These are phyloP conservation scores for Hippocampus zosterae DNA, from an alignment of 2,113 vertebrate genomes.

Conservation along the genomic window DNA sequence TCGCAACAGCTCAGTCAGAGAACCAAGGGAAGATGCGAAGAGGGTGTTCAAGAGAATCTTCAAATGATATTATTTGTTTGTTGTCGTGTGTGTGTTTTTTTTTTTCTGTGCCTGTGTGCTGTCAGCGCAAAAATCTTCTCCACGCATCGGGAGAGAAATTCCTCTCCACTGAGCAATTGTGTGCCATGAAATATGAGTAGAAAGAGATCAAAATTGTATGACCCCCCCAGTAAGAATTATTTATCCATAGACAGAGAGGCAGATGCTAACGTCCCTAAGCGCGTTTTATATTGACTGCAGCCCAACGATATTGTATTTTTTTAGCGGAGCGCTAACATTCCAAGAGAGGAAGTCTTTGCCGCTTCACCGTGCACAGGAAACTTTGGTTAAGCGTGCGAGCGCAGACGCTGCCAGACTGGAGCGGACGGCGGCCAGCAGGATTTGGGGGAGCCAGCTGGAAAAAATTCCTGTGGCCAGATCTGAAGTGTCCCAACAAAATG, in stretches of 20 bases:
- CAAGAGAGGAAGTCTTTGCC: slow-evolving; percentile 28
- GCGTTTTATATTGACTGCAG: neutral
- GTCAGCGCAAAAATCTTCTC: slow-evolving; percentile 9
- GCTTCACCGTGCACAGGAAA: slow-evolving; percentile 32
- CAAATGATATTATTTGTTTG: slow-evolving; percentile 33
- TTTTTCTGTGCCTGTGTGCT: slow-evolving; percentile 5
- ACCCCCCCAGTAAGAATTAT: slow-evolving; percentile 35
- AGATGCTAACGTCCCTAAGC: neutral
- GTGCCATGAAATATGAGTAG: slow-evolving; percentile 44
- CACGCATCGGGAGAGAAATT: slow-evolving; percentile 4
- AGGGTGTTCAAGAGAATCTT: too few species aligned
- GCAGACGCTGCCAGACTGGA: slow-evolving; percentile 44
- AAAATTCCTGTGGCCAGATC: slow-evolving; percentile 27
- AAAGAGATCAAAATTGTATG: slow-evolving; percentile 46
- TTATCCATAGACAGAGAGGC: slow-evolving; percentile 46
- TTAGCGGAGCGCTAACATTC: slow-evolving; percentile 14
- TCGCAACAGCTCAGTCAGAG: slow-evolving; percentile 40
- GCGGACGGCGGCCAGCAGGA: slow-evolving; percentile 28
- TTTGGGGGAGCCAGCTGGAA: slow-evolving; percentile 59
- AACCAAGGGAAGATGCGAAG: slow-evolving; percentile 5
- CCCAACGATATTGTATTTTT: slow-evolving; percentile 32
- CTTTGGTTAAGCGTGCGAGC: slow-evolving; percentile 25
- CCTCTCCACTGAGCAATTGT: slow-evolving; percentile 29
- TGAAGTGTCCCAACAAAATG: slow-evolving; percentile 1
- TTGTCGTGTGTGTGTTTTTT: slow-evolving; percentile 16